A percentile compares a stretch with the other conserved stretches of the same genome.
These are phyloP conservation scores for Xylota segnis DNA, from an alignment of 2,888 invertebrate species.

Conservation along the genomic window DNA sequence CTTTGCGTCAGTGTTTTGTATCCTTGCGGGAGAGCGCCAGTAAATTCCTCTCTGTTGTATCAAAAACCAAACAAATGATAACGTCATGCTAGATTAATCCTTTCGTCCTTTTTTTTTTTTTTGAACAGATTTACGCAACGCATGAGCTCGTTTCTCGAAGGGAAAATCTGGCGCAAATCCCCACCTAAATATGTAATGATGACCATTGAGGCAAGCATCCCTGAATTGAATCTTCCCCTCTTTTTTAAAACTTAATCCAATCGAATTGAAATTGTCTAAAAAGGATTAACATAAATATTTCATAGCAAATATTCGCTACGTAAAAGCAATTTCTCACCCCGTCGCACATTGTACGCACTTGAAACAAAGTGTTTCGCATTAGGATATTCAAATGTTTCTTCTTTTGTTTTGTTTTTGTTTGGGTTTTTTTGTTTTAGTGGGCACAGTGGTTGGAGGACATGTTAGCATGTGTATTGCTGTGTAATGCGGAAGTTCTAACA, in stretches of 20 bases:
- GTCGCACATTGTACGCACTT: conserved; percentile 42
- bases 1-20: conserved; percentile 36
- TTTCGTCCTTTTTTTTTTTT: conserved; percentile 30
- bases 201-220: conserved; percentile 31
- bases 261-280: conserved; percentile 54
- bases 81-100: conserved; percentile 42
- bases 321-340: conserved; percentile 39
- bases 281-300: conserved; percentile 66
- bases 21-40: conserved; percentile 5
- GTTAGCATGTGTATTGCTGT: conserved; percentile 54
- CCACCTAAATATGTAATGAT: conserved; percentile 35
- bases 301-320: conserved; percentile 34
- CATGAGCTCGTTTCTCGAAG: conserved; percentile 1
- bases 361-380: conserved; percentile 55
- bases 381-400: conserved; percentile 60
- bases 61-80: conserved; percentile 38
- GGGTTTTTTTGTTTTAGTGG: conserved; percentile 8
- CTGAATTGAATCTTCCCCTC: conserved; percentile 37
- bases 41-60: conserved; percentile 4
- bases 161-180: conserved; percentile 3
- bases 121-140: not conserved
- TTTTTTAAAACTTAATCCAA: conserved; percentile 16
- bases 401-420: conserved; percentile 27
- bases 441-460: not conserved
- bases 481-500: conserved; percentile 63